Evolutionary conservation across 2,888 invertebrate species (phyloP).

Genomic region (Escarpia spicata): DNA sequence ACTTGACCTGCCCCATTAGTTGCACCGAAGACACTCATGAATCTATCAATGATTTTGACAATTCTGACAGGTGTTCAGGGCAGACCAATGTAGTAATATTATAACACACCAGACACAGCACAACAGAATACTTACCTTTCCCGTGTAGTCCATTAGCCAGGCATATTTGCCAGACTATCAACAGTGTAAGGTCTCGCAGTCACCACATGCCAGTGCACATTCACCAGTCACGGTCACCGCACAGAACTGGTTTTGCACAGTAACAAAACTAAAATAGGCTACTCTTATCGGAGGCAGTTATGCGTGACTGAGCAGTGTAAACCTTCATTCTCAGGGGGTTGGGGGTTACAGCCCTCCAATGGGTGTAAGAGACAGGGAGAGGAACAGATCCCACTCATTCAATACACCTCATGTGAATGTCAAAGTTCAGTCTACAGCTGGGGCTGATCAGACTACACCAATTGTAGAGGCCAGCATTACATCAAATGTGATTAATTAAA

Average conservation of each 20-base stretch:
- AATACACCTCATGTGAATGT: neutral
- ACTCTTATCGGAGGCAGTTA: neutral
- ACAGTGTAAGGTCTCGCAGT: neutral
- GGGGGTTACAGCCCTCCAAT: neutral
- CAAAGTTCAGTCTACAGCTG: neutral
- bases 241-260: slow-evolving; percentile 16
- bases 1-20: neutral
- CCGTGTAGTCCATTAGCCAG: neutral
- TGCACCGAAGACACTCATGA: neutral
- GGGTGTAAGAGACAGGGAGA: neutral
- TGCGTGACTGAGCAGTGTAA: neutral
- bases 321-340: neutral
- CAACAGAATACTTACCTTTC: neutral
- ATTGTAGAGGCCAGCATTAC: neutral
- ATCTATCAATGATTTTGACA: neutral
- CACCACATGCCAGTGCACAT: neutral
- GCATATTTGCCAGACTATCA: neutral
- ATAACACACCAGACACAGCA: neutral
- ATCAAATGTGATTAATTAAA: slow-evolving; percentile 1
- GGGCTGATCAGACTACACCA: neutral
- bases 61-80: neutral
- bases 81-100: neutral
- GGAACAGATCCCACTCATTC: neutral
- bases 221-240: neutral
- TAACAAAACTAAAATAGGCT: slow-evolving; percentile 16